Conservation (phyloP, 2,888 invertebrate species). For the Malthinus flaveolus region DNA sequence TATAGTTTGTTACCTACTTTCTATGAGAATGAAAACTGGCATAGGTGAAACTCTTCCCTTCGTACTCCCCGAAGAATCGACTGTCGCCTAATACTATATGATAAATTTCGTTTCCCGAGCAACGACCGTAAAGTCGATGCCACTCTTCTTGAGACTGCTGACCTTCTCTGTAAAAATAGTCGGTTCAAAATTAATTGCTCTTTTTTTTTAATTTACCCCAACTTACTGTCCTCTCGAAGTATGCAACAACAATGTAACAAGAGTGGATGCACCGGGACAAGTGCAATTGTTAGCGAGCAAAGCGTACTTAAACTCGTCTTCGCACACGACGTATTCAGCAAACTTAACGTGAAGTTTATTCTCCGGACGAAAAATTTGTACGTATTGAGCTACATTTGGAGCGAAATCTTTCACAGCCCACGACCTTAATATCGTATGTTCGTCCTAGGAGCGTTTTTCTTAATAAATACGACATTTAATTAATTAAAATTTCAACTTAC, state of each 20-base stretch:
- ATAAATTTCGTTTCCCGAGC: conserved; percentile 99
- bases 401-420: conserved; percentile 99
- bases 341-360: conserved; percentile 99
- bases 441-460: conserved; percentile 58
- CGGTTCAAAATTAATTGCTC: conserved; percentile 14
- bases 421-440: conserved; percentile 76
- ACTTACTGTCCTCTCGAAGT: conserved; percentile 98
- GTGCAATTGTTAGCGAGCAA: conserved; percentile 97
- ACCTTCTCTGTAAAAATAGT: conserved; percentile 72
- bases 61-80: conserved; percentile 97
- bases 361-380: conserved; percentile 97
- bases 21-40: conserved; percentile 99
- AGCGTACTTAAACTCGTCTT: conserved; percentile 99
- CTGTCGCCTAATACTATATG: conserved; percentile 94
- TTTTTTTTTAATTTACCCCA: conserved; percentile 13
- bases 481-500: conserved; percentile 56
- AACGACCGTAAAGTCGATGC: conserved; percentile 97
- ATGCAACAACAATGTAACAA: conserved; percentile 93
- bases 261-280: conserved; percentile 95
- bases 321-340: conserved; percentile 97
- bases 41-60: conserved; percentile 99
- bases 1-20: conserved; percentile 67
- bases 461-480: background rate
- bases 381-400: conserved; percentile 94
- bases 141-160: conserved; percentile 96